Percentiles rank a stretch among this genome's conserved stretches.
Evolutionary conservation across 1,140 invertebrate genomes (phyloP).

Genomic region (Drosophila pectinifera): DNA sequence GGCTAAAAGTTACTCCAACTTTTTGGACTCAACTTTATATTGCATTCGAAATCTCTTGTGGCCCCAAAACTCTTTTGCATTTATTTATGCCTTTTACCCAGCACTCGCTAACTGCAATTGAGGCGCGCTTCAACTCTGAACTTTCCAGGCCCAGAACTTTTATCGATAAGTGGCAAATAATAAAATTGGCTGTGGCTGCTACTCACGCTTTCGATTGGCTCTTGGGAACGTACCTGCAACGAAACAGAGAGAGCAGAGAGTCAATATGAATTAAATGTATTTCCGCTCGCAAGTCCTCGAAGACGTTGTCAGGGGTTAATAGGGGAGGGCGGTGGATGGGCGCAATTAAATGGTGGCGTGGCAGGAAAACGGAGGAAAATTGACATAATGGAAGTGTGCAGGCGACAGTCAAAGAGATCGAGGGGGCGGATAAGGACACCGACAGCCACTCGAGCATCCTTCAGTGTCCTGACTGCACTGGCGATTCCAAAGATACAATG

Average conservation of each 20-base stretch:
- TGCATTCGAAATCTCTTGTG: slow-evolving; percentile 22
- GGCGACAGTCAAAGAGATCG: slow-evolving; percentile 42
- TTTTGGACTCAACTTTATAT: slow-evolving; percentile 27
- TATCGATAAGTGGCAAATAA: slow-evolving; percentile 69
- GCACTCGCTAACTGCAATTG: slow-evolving; percentile 38
- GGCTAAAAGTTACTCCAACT: slow-evolving; percentile 11
- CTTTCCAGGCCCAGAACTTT: slow-evolving; percentile 57
- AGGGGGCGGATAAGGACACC: slow-evolving; percentile 30
- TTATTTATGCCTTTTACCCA: slow-evolving; percentile 30
- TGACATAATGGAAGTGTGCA: slow-evolving; percentile 48
- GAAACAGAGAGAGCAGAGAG: slow-evolving; percentile 38
- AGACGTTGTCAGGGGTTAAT: slow-evolving; percentile 21
- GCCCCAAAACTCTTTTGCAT: slow-evolving; percentile 14
- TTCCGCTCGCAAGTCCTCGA: neutral
- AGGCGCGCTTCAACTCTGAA: slow-evolving; percentile 54
- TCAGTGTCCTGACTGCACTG: slow-evolving; percentile 28
- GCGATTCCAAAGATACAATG: slow-evolving; percentile 68
- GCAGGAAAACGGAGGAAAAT: slow-evolving; percentile 26
- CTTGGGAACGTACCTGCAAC: slow-evolving; percentile 75
- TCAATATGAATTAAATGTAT: slow-evolving; percentile 55
- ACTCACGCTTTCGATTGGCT: slow-evolving; percentile 72
- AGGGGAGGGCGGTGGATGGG: neutral
- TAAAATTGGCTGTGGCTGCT: slow-evolving; percentile 60
- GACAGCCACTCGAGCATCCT: slow-evolving; percentile 34
- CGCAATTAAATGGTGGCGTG: slow-evolving; percentile 38